These are phyloP conservation scores for Conus ventricosus DNA, from an alignment of 1,140 invertebrate species.

Conservation along the genomic window DNA sequence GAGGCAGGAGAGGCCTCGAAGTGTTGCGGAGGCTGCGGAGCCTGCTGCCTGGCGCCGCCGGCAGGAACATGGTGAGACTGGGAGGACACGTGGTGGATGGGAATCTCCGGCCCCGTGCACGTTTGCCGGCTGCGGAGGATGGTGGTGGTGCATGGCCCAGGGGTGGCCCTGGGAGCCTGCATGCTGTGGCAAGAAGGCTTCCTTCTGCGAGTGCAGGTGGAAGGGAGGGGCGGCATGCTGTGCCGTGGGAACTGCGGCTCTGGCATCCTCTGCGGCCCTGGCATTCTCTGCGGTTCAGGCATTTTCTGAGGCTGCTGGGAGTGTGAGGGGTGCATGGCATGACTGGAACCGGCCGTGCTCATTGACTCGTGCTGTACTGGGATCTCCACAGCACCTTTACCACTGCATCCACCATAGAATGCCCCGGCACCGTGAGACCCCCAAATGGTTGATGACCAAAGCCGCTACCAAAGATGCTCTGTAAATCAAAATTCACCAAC, in stretches of 20 bases:
- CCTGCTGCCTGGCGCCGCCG: slow-evolving; percentile 13
- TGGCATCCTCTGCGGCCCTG: slow-evolving; percentile 8
- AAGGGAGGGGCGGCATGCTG: slow-evolving; percentile 33
- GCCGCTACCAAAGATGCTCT: background rate
- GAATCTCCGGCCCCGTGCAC: background rate
- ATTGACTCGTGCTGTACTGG: slow-evolving; percentile 12
- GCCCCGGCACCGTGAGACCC: too few species aligned
- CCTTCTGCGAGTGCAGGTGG: slow-evolving; percentile 27
- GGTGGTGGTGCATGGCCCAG: slow-evolving; percentile 37
- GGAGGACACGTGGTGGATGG: slow-evolving; percentile 21
- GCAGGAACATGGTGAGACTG: too few species aligned
- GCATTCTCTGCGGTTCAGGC: slow-evolving; percentile 4
- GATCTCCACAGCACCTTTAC: slow-evolving; percentile 16
- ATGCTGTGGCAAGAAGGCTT: slow-evolving; percentile 26
- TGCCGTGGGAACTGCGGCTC: background rate
- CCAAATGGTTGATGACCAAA: background rate
- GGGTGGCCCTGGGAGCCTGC: slow-evolving; percentile 24
- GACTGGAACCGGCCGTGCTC: background rate
- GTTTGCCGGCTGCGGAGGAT: background rate
- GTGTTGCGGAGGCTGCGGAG: background rate
- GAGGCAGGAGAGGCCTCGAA: background rate
- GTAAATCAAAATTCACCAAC: background rate
- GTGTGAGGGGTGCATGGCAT: background rate
- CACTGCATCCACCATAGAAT: background rate
- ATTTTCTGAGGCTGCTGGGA: slow-evolving; percentile 5